These are phyloP conservation scores for Steinernema hermaphroditum DNA, from an alignment of 2,888 invertebrate genomes.

Conservation along the genomic window DNA sequence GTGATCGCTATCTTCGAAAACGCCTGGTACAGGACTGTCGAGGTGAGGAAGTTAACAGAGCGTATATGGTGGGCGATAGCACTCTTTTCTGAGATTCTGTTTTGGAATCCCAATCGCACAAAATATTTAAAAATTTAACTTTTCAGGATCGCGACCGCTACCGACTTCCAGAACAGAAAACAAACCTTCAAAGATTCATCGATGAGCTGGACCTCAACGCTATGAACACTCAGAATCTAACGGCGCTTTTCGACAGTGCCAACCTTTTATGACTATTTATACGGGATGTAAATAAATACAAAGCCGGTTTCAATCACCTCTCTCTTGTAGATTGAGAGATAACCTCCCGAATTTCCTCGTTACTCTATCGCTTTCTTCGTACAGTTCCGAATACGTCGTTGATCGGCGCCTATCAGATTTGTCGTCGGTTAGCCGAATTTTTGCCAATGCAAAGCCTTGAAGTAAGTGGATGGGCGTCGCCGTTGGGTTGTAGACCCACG, in stretches of 20 bases:
- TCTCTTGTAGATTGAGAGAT: too few relatives aligned
- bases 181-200: neutral
- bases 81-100: neutral
- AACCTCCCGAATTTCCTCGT: neutral
- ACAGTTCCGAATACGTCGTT: neutral
- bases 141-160: constrained; percentile 1
- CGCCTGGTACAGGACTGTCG: constrained; percentile 25
- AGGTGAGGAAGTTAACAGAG: neutral
- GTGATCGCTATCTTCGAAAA: constrained; percentile 16
- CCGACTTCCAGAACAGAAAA: neutral
- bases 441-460: neutral
- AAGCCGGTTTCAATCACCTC: too few relatives aligned
- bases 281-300: too few relatives aligned
- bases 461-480: neutral
- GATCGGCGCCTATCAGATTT: neutral
- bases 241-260: too few relatives aligned
- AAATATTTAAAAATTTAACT: too few relatives aligned
- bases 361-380: neutral
- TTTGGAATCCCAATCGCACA: too few relatives aligned
- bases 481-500: neutral
- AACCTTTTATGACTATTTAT: too few relatives aligned
- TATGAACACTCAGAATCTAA: neutral
- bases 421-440: neutral
- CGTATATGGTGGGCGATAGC: neutral
- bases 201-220: neutral